Evolutionary conservation across 2,113 vertebrate genomes (phyloP).

Genomic region (Eurystomus gularis): DNA sequence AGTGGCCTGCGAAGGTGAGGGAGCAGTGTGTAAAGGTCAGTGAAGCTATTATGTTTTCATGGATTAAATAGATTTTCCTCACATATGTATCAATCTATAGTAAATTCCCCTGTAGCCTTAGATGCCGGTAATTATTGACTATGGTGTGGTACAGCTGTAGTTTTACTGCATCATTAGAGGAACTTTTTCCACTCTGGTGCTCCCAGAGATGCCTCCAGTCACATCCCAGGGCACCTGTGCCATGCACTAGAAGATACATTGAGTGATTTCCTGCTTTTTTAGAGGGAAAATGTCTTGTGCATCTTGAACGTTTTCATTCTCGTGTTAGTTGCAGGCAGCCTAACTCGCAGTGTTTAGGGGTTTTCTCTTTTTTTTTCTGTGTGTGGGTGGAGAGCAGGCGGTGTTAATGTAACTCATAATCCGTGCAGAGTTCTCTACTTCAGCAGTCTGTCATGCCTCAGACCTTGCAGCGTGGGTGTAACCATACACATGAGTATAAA

Average conservation of each 20-base stretch:
- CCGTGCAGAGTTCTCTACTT: not conserved
- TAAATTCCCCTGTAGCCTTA: not conserved
- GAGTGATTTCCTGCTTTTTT: not conserved
- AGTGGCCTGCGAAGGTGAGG: not conserved
- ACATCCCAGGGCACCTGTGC: not conserved
- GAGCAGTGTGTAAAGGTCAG: not conserved
- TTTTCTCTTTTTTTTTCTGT: not conserved
- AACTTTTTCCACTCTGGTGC: not conserved
- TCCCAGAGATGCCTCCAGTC: not conserved
- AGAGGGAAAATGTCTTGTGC: not conserved
- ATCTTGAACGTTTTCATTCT: not conserved
- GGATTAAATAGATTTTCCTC: not conserved
- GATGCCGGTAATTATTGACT: not conserved
- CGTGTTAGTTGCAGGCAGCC: not conserved
- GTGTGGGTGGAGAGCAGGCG: not conserved
- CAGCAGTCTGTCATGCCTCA: not conserved
- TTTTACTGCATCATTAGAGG: constrained; percentile 29
- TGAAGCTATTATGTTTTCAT: not conserved
- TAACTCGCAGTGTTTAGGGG: fast-evolving
- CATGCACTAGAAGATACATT: not conserved
- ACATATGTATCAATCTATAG: not conserved
- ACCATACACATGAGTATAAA: not conserved
- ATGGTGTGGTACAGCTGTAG: not conserved
- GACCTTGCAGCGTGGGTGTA: not conserved
- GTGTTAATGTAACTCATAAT: not conserved